Percentiles rank a stretch among this genome's conserved stretches.
These are phyloP conservation scores for Eulemur rufifrons DNA, from an alignment of 2,113 vertebrate genomes.

Conservation along the genomic window DNA sequence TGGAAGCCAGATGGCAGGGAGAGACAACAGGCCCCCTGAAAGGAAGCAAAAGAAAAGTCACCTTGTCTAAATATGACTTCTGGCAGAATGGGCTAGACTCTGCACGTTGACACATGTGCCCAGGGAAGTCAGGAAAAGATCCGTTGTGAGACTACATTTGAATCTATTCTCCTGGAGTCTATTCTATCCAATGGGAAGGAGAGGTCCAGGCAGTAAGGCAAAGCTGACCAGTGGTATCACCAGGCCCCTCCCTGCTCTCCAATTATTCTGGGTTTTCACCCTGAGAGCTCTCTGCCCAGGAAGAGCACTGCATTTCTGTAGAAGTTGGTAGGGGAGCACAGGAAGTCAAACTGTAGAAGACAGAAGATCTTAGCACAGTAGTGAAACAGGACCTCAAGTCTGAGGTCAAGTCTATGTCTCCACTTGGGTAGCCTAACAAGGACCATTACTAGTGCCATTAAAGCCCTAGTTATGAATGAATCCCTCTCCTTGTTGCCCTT, in stretches of 20 bases:
- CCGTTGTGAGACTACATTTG: neutral
- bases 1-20: neutral
- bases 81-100: neutral
- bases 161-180: neutral
- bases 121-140: neutral
- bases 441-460: neutral
- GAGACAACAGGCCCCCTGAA: neutral
- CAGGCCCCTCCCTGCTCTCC: fast-evolving
- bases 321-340: neutral
- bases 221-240: neutral
- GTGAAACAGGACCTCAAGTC: neutral
- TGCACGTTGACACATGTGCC: neutral
- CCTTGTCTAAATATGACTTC: neutral
- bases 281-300: neutral
- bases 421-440: neutral
- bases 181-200: neutral
- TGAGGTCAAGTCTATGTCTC: neutral
- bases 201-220: neutral
- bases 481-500: neutral
- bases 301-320: neutral
- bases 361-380: neutral
- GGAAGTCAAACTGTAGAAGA: neutral
- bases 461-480: neutral
- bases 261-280: neutral
- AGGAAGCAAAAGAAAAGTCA: neutral